Conservation (phyloP, 2,113 vertebrate genomes). For the Callospermophilus lateralis region DNA sequence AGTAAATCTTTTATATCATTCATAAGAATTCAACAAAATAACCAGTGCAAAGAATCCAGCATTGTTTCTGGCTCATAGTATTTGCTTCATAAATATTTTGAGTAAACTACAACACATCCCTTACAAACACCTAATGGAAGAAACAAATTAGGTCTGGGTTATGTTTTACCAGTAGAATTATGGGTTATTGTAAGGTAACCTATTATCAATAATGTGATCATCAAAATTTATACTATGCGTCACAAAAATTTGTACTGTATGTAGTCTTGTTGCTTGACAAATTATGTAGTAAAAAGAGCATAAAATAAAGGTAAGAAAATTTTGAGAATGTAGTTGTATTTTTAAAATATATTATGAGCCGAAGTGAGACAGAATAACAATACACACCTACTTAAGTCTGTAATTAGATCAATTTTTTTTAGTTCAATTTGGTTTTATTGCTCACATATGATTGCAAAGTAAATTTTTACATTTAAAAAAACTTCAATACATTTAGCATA, state of each 20-base stretch:
- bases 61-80: neutral
- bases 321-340: neutral
- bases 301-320: neutral
- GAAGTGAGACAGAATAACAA: neutral
- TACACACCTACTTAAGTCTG: neutral
- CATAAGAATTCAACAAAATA: constrained; percentile 2
- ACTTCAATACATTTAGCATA: constrained; percentile 81
- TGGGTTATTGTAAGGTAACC: neutral
- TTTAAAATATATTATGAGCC: neutral
- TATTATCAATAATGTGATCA: neutral
- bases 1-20: neutral
- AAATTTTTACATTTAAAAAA: constrained; percentile 83
- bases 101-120: neutral
- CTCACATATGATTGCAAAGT: constrained; percentile 87
- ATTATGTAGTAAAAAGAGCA: neutral
- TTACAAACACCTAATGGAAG: neutral
- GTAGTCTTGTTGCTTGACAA: neutral
- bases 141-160: neutral
- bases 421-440: constrained; percentile 85
- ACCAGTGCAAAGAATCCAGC: neutral
- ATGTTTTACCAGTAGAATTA: neutral
- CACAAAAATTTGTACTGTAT: neutral
- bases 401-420: neutral
- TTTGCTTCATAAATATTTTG: neutral
- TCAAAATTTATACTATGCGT: neutral